Percentiles rank a stretch among this genome's conserved stretches.
Conservation (phyloP, 2,797 vertebrate species). For the Fratercula arctica region DNA sequence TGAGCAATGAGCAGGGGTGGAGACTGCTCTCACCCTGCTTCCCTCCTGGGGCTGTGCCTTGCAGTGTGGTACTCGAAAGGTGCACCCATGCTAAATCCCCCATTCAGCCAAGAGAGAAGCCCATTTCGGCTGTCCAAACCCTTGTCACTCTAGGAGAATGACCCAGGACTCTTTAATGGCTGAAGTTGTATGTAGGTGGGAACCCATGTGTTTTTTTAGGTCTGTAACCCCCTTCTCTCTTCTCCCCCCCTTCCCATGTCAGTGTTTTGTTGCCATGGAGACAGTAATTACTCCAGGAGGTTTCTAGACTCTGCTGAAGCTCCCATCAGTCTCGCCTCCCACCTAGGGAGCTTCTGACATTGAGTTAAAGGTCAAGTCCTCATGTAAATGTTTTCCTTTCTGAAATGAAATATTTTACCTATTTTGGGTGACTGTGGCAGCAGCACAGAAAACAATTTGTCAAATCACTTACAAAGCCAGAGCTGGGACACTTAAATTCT, state of each 20-base stretch:
- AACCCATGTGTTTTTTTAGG: background rate
- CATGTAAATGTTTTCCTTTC: constrained; percentile 75
- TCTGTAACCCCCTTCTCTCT: background rate
- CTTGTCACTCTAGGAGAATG: background rate
- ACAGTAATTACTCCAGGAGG: constrained; percentile 72
- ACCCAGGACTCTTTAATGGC: background rate
- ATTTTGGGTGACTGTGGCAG: constrained; percentile 67
- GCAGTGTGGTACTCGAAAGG: background rate
- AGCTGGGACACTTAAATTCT: constrained; percentile 65
- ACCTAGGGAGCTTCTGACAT: constrained; percentile 73
- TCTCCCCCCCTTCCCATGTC: background rate
- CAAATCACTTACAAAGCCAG: constrained; percentile 71
- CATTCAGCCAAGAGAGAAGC: background rate
- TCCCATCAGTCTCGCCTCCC: constrained; percentile 62
- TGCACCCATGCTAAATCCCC: background rate
- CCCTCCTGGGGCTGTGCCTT: background rate
- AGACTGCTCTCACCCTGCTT: background rate
- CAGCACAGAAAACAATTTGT: constrained; percentile 73
- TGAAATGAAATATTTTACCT: constrained; percentile 76
- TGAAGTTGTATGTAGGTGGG: background rate
- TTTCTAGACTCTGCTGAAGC: constrained; percentile 66
- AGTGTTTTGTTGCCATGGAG: constrained; percentile 71
- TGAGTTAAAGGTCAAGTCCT: constrained; percentile 75
- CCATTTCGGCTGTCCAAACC: background rate
- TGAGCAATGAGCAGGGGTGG: background rate